Conservation (phyloP, 2,113 vertebrate species). For the Plestiodon gilberti region DNA sequence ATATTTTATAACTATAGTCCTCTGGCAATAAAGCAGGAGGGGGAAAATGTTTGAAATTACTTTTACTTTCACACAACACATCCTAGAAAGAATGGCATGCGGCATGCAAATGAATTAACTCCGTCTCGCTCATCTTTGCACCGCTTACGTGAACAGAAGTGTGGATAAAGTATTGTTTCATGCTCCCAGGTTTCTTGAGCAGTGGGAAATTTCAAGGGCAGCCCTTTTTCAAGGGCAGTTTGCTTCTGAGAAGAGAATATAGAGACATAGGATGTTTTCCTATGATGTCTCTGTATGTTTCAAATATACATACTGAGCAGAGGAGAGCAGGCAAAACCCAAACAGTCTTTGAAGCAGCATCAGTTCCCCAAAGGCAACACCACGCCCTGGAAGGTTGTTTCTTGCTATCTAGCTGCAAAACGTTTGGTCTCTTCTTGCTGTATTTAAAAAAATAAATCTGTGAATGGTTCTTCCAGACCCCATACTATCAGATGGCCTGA, state of each 20-base stretch:
- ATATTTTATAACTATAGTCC: slow-evolving; percentile 16
- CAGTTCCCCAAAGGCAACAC: neutral
- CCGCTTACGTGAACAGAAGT: neutral
- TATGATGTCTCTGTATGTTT: too few relatives aligned
- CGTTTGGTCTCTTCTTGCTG: neutral
- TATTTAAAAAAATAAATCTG: too few relatives aligned
- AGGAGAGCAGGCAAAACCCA: neutral
- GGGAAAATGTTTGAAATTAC: slow-evolving; percentile 13
- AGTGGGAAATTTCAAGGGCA: neutral
- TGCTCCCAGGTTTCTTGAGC: neutral
- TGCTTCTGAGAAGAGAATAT: neutral
- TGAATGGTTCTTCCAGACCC: neutral
- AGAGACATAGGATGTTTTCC: too few relatives aligned
- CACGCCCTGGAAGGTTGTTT: neutral
- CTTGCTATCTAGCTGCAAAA: neutral
- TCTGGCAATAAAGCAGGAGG: slow-evolving; percentile 2
- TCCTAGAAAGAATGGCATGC: slow-evolving; percentile 10
- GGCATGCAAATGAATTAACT: slow-evolving; percentile 25
- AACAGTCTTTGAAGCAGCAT: neutral
- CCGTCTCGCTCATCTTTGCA: neutral
- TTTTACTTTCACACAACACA: slow-evolving; percentile 12
- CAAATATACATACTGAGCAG: too few relatives aligned
- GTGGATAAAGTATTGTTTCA: neutral
- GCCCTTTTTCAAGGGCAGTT: neutral
- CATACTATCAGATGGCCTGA: neutral